Conservation (phyloP, 2,888 invertebrate species). For the Sphaerophoria rueppellii region DNA sequence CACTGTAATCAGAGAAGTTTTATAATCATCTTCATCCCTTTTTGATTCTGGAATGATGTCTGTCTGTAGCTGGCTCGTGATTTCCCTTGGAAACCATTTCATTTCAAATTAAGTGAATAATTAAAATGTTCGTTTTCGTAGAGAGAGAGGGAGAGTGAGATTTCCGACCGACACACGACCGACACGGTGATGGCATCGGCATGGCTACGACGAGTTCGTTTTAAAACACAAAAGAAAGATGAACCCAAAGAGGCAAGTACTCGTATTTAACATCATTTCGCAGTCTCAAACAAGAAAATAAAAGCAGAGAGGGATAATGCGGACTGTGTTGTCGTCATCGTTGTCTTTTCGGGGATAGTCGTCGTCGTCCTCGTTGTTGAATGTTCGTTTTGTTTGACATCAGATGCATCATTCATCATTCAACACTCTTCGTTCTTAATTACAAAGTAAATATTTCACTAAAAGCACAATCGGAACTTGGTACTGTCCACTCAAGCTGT, state of each 20-base stretch:
- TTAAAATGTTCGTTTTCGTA: constrained; percentile 36
- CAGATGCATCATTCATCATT: constrained; percentile 59
- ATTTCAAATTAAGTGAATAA: constrained; percentile 43
- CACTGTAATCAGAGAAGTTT: constrained; percentile 28
- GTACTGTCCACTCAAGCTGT: constrained; percentile 28
- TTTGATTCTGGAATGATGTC: not conserved
- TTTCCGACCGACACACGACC: not conserved
- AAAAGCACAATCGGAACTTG: constrained; percentile 46
- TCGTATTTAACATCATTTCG: constrained; percentile 24
- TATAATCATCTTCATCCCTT: constrained; percentile 20
- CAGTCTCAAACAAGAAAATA: not conserved
- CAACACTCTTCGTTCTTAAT: constrained; percentile 52
- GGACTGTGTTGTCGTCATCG: too few relatives aligned
- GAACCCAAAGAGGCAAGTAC: constrained; percentile 42
- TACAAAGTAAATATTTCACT: constrained; percentile 56
- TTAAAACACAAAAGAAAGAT: constrained; percentile 10
- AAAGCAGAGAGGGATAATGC: not conserved
- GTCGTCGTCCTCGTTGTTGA: not conserved
- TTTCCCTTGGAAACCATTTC: not conserved
- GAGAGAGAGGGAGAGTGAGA: not conserved
- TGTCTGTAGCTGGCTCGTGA: not conserved
- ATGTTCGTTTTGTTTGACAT: constrained; percentile 37
- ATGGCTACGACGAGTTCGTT: not conserved
- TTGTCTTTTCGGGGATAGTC: not conserved
- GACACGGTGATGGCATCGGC: not conserved